phyloP scores from a whole-genome alignment of 2,113 vertebrate genomes.

The Butastur rufipennis region DNA sequence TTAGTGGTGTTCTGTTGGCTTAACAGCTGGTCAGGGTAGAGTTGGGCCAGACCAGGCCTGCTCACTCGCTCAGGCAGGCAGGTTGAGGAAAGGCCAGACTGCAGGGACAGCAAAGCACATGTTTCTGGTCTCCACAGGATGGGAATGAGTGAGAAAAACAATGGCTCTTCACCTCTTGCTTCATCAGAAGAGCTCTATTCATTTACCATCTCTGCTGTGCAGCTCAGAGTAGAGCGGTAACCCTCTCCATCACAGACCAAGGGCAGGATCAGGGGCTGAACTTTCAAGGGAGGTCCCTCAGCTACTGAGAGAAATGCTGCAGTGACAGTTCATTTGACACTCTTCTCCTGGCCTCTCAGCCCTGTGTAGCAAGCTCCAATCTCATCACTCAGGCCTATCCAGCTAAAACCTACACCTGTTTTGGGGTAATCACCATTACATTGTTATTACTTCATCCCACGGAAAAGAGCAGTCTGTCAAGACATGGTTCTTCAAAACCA shows the following conservation, averaged over 20 bases:
- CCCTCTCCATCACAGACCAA: neutral
- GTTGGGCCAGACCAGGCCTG: slow-evolving; percentile 63
- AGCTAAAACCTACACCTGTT: neutral
- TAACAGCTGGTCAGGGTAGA: slow-evolving; percentile 79
- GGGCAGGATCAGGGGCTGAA: neutral
- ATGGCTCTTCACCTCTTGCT: slow-evolving; percentile 44
- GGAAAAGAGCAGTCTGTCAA: neutral
- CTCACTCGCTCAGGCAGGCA: slow-evolving; percentile 67
- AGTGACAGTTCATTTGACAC: neutral
- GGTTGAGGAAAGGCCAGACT: slow-evolving; percentile 65
- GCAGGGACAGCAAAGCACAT: slow-evolving; percentile 54
- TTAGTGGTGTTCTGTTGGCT: slow-evolving; percentile 75
- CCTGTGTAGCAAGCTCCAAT: neutral
- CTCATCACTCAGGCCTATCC: neutral
- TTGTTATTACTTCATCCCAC: neutral
- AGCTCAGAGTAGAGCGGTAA: neutral
- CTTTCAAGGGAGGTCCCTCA: neutral
- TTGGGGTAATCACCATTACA: neutral
- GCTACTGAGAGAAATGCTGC: neutral
- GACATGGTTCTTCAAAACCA: neutral
- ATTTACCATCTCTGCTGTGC: neutral
- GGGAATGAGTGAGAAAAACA: slow-evolving; percentile 40
- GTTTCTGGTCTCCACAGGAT: slow-evolving; percentile 51
- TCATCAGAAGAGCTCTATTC: neutral
- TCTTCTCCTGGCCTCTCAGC: neutral